Evolutionary conservation across 2,797 vertebrate genomes (phyloP).

Genomic region (Caiman crocodilus): DNA sequence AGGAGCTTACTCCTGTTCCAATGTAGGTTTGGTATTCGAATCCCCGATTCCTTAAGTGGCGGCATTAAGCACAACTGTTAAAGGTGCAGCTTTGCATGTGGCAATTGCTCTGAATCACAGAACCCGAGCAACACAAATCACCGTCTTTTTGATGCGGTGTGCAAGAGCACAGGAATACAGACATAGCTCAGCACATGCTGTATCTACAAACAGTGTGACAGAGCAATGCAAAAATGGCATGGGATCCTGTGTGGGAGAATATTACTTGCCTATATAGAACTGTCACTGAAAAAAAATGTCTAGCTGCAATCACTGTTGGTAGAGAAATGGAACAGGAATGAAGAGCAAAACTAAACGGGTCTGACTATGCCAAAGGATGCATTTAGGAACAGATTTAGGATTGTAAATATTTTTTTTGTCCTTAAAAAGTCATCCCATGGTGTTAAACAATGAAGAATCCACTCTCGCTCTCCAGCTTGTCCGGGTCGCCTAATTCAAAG

Average conservation of each 20-base stretch:
- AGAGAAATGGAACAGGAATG: neutral
- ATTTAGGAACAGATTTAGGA: neutral
- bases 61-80: neutral
- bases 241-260: neutral
- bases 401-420: neutral
- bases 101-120: neutral
- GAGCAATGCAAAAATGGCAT: neutral
- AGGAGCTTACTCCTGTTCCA: rapidly evolving
- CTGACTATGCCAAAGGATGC: too few relatives aligned
- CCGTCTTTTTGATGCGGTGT: too few relatives aligned
- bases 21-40: rapidly evolving
- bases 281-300: neutral
- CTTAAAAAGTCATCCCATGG: rapidly evolving
- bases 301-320: rapidly evolving
- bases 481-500: neutral
- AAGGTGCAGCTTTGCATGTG: rapidly evolving
- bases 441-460: neutral
- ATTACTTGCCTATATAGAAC: neutral
- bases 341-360: too few relatives aligned
- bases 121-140: too few relatives aligned
- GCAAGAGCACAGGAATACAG: too few relatives aligned
- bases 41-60: neutral
- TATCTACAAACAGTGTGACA: neutral
- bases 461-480: rapidly evolving
- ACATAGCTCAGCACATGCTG: rapidly evolving